These are phyloP conservation scores for Proisotoma minuta DNA, from an alignment of 2,888 invertebrate genomes.

Conservation along the genomic window DNA sequence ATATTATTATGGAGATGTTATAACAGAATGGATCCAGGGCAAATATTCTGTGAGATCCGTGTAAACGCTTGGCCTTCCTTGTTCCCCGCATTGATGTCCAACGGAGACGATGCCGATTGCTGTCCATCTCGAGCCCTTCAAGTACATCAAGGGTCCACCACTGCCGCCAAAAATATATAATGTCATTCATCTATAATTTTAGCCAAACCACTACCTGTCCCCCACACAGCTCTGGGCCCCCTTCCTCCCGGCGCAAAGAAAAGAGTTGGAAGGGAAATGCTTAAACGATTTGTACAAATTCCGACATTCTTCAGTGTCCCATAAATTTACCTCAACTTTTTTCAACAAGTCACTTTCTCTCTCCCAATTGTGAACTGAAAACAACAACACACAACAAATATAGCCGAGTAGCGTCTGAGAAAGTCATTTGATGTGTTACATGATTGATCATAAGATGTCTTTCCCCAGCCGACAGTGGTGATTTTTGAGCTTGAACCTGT, in stretches of 20 bases:
- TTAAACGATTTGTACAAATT: conserved; percentile 16
- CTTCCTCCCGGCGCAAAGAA: conserved; percentile 27
- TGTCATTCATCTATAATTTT: neutral
- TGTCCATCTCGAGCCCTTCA: conserved; percentile 15
- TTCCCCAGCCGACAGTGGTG: conserved; percentile 28
- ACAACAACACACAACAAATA: no score
- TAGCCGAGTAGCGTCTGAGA: no score
- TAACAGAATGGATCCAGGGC: conserved; percentile 24
- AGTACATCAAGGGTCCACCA: conserved; percentile 20
- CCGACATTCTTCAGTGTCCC: conserved; percentile 22
- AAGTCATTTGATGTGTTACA: neutral
- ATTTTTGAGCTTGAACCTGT: conserved; percentile 8
- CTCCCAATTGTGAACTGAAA: conserved; percentile 24
- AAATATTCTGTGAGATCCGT: conserved; percentile 25
- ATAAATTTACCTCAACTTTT: conserved; percentile 24
- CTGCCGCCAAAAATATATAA: conserved; percentile 20
- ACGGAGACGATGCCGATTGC: conserved; percentile 30
- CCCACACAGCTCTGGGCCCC: conserved; percentile 29
- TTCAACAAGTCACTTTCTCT: conserved; percentile 9
- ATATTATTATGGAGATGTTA: no score
- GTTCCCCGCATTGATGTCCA: conserved; percentile 24
- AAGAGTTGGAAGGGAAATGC: conserved; percentile 23
- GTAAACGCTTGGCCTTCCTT: conserved; percentile 26
- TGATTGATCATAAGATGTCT: conserved; percentile 13
- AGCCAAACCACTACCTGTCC: neutral